Evolutionary conservation across 92 coral and sea anemone species (phyloP).

Genomic region (Heteractis magnifica): DNA sequence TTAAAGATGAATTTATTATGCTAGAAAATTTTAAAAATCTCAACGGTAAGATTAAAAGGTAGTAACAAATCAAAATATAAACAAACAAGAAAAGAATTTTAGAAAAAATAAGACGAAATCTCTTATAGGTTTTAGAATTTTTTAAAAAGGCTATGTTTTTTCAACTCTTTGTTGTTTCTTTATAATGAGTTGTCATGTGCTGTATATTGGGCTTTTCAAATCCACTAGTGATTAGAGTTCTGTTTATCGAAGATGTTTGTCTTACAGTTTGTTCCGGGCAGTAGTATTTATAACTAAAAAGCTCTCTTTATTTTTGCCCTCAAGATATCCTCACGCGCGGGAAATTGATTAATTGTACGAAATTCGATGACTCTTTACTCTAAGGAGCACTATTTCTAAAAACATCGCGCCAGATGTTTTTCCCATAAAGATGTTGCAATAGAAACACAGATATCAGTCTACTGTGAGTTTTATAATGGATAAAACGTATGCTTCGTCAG

Average conservation of each 20-base stretch:
- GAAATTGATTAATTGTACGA: slow-evolving; percentile 11
- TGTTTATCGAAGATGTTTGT: background rate
- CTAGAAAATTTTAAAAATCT: no score
- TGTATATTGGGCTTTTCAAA: background rate
- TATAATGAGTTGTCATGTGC: background rate
- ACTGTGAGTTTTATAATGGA: slow-evolving; percentile 22
- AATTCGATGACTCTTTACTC: background rate
- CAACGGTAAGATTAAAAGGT: no score
- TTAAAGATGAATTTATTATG: no score
- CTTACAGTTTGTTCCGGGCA: background rate
- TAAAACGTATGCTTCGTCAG: slow-evolving; percentile 11
- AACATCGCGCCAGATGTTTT: slow-evolving; percentile 20
- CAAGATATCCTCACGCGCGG: slow-evolving; percentile 8
- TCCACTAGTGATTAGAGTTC: background rate
- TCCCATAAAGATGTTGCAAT: slow-evolving; percentile 8
- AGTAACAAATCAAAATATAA: no score
- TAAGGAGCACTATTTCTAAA: background rate
- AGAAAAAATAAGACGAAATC: no score
- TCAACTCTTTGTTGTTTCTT: background rate
- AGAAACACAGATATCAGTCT: background rate
- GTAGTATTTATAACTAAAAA: background rate
- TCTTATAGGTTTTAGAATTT: no score
- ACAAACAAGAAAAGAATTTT: no score
- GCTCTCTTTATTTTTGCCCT: background rate
- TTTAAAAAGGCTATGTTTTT: no score